Conservation (phyloP, 2,797 vertebrate genomes). For the Mastacembelus armatus region DNA sequence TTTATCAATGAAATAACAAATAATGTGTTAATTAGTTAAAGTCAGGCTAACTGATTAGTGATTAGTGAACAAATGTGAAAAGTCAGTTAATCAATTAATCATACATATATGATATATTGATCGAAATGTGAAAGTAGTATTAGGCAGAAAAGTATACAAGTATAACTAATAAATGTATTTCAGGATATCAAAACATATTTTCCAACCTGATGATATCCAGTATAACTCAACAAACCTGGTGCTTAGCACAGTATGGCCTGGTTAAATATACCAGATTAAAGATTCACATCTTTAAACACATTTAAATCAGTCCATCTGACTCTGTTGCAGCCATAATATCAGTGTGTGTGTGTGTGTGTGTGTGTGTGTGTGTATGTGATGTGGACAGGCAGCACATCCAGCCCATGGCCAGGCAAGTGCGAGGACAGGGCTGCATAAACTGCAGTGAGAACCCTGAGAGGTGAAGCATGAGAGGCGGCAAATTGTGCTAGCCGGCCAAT, state of each 20-base stretch:
- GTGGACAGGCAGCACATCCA: slow-evolving; percentile 47
- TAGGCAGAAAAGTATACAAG: background rate
- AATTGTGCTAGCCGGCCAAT: slow-evolving; percentile 64
- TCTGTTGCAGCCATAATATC: background rate
- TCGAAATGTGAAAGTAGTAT: no score
- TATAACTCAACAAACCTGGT: background rate
- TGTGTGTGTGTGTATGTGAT: slow-evolving; percentile 18
- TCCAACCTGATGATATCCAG: background rate
- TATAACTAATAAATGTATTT: background rate
- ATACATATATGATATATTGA: no score
- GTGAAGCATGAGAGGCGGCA: slow-evolving; percentile 67
- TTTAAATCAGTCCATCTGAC: background rate
- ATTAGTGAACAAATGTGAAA: no score
- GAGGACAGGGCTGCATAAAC: slow-evolving; percentile 65
- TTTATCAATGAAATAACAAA: no score
- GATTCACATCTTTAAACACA: slow-evolving; percentile 7
- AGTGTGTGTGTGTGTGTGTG: background rate
- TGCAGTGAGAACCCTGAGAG: slow-evolving; percentile 71
- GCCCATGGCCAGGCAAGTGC: slow-evolving; percentile 55
- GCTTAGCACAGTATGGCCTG: background rate
- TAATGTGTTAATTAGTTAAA: no score
- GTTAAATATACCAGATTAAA: background rate
- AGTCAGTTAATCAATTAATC: no score
- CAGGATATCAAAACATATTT: background rate
- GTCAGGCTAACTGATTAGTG: no score